Evolutionary conservation across 2,113 vertebrate species (phyloP).

Genomic region (Ibidorhyncha struthersii): DNA sequence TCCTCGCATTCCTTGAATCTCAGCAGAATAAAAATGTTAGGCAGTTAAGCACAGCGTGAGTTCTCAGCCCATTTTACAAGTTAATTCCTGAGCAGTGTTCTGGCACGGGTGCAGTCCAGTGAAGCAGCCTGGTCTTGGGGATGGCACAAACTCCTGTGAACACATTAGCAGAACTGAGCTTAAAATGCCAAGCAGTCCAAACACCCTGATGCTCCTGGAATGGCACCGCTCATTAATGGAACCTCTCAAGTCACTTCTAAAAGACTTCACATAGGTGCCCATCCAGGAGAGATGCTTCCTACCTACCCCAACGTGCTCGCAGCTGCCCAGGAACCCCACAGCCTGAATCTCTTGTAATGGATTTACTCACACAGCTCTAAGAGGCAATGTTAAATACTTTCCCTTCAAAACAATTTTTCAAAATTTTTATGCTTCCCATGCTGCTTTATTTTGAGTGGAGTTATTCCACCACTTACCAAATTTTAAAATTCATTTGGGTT

Average conservation of each 20-base stretch:
- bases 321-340: not conserved
- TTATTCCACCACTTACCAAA: not conserved
- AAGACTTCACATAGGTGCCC: not conserved
- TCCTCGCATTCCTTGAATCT: not conserved
- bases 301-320: not conserved
- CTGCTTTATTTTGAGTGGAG: not conserved
- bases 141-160: not conserved
- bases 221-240: not conserved
- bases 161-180: not conserved
- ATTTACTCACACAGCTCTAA: not conserved
- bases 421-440: not conserved
- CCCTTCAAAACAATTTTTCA: not conserved
- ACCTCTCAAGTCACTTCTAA: not conserved
- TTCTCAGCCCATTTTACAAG: not conserved
- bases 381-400: not conserved
- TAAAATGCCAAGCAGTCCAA: not conserved
- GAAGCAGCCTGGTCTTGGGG: not conserved
- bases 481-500: not conserved
- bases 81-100: not conserved
- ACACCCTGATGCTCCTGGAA: not conserved
- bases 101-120: not conserved
- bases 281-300: not conserved
- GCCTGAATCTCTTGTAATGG: not conserved
- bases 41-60: not conserved
- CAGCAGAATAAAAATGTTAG: not conserved